Percentiles rank a stretch among this genome's conserved stretches.
These are phyloP conservation scores for Plutella xylostella DNA, from an alignment of 2,888 invertebrate genomes.

Conservation along the genomic window DNA sequence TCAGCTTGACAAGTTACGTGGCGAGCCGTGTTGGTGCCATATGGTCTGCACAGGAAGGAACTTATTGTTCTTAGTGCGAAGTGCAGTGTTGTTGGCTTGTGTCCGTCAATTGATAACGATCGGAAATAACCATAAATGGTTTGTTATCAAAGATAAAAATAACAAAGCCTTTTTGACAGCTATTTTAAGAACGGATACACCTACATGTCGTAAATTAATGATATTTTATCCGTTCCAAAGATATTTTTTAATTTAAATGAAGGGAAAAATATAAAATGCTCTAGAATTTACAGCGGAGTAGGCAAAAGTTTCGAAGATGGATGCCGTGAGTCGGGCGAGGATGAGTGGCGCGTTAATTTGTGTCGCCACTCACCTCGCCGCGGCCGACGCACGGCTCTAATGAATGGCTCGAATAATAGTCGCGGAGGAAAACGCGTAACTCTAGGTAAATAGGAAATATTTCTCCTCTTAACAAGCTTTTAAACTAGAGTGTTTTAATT, in stretches of 20 bases:
- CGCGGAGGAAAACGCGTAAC: neutral
- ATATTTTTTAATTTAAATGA: no score
- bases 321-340: no score
- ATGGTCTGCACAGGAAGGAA: conserved; percentile 35
- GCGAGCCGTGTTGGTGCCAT: conserved; percentile 28
- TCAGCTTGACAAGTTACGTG: no score
- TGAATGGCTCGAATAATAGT: neutral
- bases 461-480: no score
- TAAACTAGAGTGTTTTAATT: no score
- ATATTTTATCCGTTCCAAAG: no score
- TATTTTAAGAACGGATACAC: no score
- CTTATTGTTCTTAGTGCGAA: conserved; percentile 32
- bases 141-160: conserved; percentile 28
- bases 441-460: neutral
- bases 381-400: neutral
- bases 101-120: conserved; percentile 21
- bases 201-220: no score
- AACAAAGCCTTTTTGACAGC: no score
- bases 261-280: no score
- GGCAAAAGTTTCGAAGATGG: no score
- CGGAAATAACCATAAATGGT: conserved; percentile 26
- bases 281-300: no score
- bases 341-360: neutral
- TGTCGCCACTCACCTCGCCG: conserved; percentile 1
- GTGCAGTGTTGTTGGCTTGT: conserved; percentile 34